Percentiles rank a stretch among this genome's conserved stretches.
These are phyloP conservation scores for Orestias chungarensis DNA, from an alignment of 2,797 vertebrate species.

Conservation along the genomic window DNA sequence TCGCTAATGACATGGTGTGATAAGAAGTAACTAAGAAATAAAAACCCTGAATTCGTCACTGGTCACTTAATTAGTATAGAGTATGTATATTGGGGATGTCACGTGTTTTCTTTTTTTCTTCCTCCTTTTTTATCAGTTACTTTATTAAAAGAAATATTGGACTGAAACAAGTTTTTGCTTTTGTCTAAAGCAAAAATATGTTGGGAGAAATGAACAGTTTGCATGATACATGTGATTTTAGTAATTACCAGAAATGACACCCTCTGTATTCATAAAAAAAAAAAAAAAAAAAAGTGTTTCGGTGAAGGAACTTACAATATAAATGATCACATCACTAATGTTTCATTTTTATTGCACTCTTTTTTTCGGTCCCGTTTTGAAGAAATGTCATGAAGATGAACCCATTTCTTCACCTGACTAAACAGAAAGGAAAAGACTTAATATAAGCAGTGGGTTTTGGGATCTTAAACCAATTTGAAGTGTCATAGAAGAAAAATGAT, in stretches of 20 bases:
- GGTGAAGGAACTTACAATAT: background rate
- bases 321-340: background rate
- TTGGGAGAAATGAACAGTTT: background rate
- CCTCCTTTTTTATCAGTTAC: slow-evolving; percentile 51
- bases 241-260: background rate
- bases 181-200: background rate
- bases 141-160: slow-evolving; percentile 74
- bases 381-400: slow-evolving; percentile 21
- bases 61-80: slow-evolving; percentile 57
- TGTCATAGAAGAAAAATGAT: background rate
- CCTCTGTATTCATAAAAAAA: background rate
- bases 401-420: slow-evolving; percentile 35
- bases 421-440: background rate
- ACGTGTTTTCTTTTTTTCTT: slow-evolving; percentile 44
- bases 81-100: slow-evolving; percentile 67
- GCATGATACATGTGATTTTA: background rate
- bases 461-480: background rate
- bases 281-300: background rate
- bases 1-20: slow-evolving; percentile 57
- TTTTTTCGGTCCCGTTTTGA: background rate
- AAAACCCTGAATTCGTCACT: slow-evolving; percentile 41
- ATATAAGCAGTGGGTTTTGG: background rate
- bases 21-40: slow-evolving; percentile 40
- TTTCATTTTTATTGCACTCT: background rate
- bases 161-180: slow-evolving; percentile 30